phyloP scores from a whole-genome alignment of 2,797 vertebrate species.

The Crocidura indochinensis region DNA sequence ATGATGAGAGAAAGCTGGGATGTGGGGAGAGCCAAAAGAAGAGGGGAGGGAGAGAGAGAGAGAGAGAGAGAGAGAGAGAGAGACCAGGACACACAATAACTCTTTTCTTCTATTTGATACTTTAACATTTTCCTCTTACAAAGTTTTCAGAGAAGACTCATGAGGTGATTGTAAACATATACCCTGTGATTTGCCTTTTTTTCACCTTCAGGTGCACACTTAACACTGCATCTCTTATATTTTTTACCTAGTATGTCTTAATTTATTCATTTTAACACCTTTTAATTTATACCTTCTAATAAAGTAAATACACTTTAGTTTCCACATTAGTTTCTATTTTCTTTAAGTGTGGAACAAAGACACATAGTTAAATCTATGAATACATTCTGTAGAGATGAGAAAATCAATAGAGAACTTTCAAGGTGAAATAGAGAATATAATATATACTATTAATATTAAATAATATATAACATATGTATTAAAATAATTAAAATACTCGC shows the following conservation, averaged over 20 bases:
- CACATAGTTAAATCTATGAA: constrained; percentile 10
- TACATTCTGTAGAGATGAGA: neutral
- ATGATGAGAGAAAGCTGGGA: too few species aligned
- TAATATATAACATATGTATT: too few species aligned
- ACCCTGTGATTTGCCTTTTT: too few species aligned
- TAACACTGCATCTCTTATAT: too few species aligned
- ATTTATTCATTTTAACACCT: constrained; percentile 4
- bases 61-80: too few species aligned
- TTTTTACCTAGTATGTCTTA: neutral
- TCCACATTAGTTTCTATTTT: neutral
- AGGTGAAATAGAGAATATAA: constrained; percentile 34
- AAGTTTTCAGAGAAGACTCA: neutral
- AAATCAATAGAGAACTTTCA: constrained; percentile 37
- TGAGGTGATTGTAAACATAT: too few species aligned
- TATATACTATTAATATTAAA: neutral
- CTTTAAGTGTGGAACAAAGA: neutral
- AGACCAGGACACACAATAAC: too few species aligned
- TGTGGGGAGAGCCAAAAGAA: too few species aligned
- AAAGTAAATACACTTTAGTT: neutral
- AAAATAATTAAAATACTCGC: too few species aligned
- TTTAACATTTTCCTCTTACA: neutral
- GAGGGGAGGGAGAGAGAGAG: too few species aligned
- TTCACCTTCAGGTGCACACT: too few species aligned
- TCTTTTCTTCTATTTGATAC: too few species aligned
- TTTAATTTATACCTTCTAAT: neutral